Evolutionary conservation across 2,888 invertebrate genomes (phyloP), one percentile per base, ranked within the genome.

Genomic region (Eupithecia dodoneata): DNA sequence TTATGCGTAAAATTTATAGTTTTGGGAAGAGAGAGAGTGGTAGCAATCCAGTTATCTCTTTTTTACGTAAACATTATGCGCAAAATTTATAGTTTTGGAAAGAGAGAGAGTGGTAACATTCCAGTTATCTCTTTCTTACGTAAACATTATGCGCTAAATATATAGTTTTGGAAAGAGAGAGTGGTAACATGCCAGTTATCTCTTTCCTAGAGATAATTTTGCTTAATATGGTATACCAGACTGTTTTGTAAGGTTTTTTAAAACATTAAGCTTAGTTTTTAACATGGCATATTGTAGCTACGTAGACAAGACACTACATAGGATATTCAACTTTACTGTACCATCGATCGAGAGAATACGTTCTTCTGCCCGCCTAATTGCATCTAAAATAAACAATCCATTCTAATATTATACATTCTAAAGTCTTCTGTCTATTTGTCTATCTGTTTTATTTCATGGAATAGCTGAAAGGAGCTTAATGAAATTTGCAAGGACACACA

Each of bases 281-380:
- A n/a, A 59, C 18, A 59, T 59, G 55, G 55, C 2, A 55, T 55
- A n/a, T 18, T 18, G n/a, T 55, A 15, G 55, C 7, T n/a, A 47
- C 45, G 45, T 45, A 55, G 52, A n/a, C 52, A 55, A 55, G 18
- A 18, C 9, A 30, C 30, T 63, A 63, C 18, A 63, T 30, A 30
- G 18, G 30, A 63, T 30, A 63, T 63, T 4, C 3, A 63, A 63
- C 0, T 63, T 63, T 30, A 63, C 59, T 18, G n/a, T 70, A 76
- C 76, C 73, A 45, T 41, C 49, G n/a, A 73, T 71, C 45, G 73
- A 71, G 7, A 76, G 76, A 5, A 70, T 18, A 47, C 70, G 70
- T 9, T 45, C 70, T 70, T 70, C 70, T 10, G 45, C 5, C 13
- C 18, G 5, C 10, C 70, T 45, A 70, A 18, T 47, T n/a, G 70